Conservation (phyloP, 2,797 vertebrate species). For the Lepilemur septentrionalis region DNA sequence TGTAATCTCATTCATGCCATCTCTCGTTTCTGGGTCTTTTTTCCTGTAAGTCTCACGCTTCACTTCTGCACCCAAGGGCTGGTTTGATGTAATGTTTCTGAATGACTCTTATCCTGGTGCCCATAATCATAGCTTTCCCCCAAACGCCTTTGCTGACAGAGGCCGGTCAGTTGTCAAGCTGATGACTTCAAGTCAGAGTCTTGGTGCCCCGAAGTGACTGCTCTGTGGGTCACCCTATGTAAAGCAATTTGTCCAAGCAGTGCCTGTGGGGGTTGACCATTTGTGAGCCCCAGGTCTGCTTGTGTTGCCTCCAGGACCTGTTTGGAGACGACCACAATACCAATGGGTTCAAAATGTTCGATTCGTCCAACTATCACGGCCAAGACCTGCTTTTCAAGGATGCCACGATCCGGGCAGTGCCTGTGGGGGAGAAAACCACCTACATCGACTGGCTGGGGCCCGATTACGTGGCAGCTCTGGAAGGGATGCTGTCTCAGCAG, state of each 20-base stretch:
- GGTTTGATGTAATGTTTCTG: not conserved
- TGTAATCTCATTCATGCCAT: rapidly evolving
- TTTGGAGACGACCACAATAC: constrained; percentile 85
- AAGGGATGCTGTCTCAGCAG: constrained; percentile 86
- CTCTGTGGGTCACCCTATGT: not conserved
- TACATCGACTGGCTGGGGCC: constrained; percentile 92
- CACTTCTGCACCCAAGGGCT: not conserved
- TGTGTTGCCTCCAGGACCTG: constrained; percentile 84
- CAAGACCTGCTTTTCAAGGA: constrained; percentile 96
- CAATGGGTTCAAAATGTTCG: constrained; percentile 93
- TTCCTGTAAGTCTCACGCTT: not conserved
- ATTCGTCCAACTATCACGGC: constrained; percentile 89
- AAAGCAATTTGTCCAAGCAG: not conserved
- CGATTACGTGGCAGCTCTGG: constrained; percentile 89
- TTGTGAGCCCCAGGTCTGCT: not conserved
- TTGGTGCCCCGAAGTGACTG: not conserved
- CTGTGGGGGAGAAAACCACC: constrained; percentile 88
- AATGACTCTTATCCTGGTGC: not conserved
- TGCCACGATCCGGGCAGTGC: constrained; percentile 88
- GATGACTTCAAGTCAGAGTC: not conserved
- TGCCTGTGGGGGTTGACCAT: not conserved
- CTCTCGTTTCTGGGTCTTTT: not conserved
- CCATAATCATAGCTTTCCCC: not conserved
- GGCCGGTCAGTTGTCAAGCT: no score
- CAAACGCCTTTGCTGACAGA: not conserved